These are phyloP conservation scores for Polyergus mexicanus DNA, from an alignment of 1,140 invertebrate species.

Conservation along the genomic window DNA sequence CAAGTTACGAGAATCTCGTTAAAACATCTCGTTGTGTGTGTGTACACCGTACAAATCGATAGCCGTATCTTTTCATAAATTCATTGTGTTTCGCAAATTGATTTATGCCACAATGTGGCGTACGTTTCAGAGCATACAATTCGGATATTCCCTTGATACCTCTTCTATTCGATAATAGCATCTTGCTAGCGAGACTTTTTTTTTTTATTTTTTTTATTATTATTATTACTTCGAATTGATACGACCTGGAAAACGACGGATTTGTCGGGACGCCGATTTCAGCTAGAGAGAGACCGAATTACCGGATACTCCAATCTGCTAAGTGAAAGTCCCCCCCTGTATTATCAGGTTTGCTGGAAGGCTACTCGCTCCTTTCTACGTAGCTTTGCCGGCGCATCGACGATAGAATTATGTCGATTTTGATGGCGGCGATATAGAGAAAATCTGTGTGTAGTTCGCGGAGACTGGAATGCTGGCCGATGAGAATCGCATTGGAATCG, in stretches of 20 bases:
- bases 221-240: neutral
- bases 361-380: conserved; percentile 28
- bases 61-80: neutral
- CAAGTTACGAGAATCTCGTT: conserved; percentile 21
- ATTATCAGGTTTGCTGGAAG: conserved; percentile 64
- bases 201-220: too few relatives aligned
- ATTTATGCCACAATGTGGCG: neutral
- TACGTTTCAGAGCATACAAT: neutral
- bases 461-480: neutral
- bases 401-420: conserved; percentile 75
- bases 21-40: conserved; percentile 20
- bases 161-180: neutral
- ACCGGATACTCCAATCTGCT: conserved; percentile 74
- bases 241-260: conserved; percentile 24
- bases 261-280: conserved; percentile 58
- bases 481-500: conserved; percentile 43
- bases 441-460: conserved; percentile 29
- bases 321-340: conserved; percentile 75
- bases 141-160: neutral
- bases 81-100: conserved; percentile 37
- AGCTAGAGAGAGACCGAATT: conserved; percentile 46
- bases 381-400: conserved; percentile 57
- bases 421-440: conserved; percentile 57
- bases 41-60: neutral
- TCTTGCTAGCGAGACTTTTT: neutral